Percentiles rank a stretch among this genome's conserved stretches.
These are phyloP conservation scores for Scyliorhinus canicula DNA, from an alignment of 2,797 vertebrate species.

Conservation along the genomic window DNA sequence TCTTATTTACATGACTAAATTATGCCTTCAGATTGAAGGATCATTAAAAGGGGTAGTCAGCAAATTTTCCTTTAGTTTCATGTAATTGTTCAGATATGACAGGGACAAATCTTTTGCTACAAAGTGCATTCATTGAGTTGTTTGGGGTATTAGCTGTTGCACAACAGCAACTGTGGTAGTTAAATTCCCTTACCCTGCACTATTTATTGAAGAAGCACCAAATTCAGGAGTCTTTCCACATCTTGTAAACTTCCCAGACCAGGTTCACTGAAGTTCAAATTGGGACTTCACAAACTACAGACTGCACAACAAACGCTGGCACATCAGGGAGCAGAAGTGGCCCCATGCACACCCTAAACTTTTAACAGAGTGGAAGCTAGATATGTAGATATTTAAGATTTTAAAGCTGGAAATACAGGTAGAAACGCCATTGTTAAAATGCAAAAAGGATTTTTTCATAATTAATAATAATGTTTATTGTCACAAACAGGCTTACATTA, in stretches of 20 bases:
- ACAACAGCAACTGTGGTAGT: neutral
- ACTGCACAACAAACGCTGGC: neutral
- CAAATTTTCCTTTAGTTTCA: neutral
- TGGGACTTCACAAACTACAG: neutral
- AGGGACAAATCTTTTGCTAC: neutral
- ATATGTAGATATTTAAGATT: neutral
- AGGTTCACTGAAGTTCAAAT: neutral
- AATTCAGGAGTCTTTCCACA: neutral
- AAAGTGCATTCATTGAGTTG: neutral
- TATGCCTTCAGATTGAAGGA: neutral
- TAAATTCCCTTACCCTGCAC: neutral
- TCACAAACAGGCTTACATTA: no score
- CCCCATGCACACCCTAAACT: neutral
- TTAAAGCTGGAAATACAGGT: neutral
- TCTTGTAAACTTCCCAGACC: neutral
- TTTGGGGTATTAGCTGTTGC: neutral
- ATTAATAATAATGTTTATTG: no score
- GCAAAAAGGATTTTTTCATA: no score
- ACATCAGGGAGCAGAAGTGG: neutral
- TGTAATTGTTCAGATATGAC: neutral
- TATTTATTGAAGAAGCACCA: neutral
- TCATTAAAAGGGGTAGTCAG: neutral
- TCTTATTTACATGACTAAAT: neutral
- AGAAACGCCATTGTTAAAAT: neutral
- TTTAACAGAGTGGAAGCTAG: neutral